These are phyloP conservation scores for Acronicta psi DNA, from an alignment of 2,888 invertebrate genomes.

Conservation along the genomic window DNA sequence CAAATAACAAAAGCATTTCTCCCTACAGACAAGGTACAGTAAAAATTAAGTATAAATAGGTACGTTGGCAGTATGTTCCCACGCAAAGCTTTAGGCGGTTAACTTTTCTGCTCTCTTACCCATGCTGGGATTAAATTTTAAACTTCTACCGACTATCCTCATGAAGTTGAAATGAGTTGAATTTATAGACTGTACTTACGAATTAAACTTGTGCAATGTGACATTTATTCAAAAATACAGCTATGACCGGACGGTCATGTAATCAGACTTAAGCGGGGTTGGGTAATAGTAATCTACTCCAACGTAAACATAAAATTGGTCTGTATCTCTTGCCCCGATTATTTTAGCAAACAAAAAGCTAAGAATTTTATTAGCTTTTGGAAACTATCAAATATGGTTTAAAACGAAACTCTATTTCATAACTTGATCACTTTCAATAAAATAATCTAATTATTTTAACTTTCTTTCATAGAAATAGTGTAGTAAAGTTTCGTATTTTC, in stretches of 20 bases:
- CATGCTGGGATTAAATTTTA: slow-evolving; percentile 82
- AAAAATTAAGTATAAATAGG: slow-evolving; percentile 56
- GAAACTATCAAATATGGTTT: too few relatives aligned
- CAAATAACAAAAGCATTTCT: slow-evolving; percentile 10
- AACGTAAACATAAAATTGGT: slow-evolving; percentile 13
- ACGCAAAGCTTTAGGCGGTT: slow-evolving; percentile 77
- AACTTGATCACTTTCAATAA: neutral
- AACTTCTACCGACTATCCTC: slow-evolving; percentile 80
- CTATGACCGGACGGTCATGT: slow-evolving; percentile 7
- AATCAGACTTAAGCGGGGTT: slow-evolving; percentile 23
- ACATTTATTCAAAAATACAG: slow-evolving; percentile 44
- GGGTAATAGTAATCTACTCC: slow-evolving; percentile 23
- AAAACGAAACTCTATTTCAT: neutral
- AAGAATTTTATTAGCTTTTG: neutral
- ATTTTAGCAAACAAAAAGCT: slow-evolving; percentile 6
- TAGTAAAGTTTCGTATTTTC: too few relatives aligned
- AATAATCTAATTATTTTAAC: neutral
- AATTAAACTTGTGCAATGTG: slow-evolving; percentile 60
- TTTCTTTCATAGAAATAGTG: neutral
- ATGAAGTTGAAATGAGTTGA: slow-evolving; percentile 80
- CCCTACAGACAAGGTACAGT: slow-evolving; percentile 33
- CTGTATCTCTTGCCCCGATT: slow-evolving; percentile 8
- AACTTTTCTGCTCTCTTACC: slow-evolving; percentile 83
- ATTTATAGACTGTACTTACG: slow-evolving; percentile 74
- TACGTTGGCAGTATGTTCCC: slow-evolving; percentile 54